A percentile compares a stretch with the other conserved stretches of the same genome.
Evolutionary conservation across 2,113 vertebrate species (phyloP).

Genomic region (Ictidomys tridecemlineatus): DNA sequence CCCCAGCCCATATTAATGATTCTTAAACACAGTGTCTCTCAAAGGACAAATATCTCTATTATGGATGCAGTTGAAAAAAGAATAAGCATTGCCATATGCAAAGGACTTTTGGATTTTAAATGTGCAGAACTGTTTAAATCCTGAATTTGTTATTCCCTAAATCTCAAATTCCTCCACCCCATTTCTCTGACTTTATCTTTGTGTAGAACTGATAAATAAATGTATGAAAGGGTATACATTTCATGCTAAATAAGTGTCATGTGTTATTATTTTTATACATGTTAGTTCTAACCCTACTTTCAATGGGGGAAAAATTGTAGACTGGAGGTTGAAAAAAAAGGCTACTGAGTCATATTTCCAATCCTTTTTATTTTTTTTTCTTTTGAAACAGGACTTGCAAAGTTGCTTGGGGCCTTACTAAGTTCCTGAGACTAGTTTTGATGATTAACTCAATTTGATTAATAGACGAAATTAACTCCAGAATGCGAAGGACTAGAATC

Average conservation of each 20-base stretch:
- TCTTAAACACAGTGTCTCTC: background rate
- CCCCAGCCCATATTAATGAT: background rate
- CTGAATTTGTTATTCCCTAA: background rate
- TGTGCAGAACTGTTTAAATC: background rate
- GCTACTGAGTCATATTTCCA: too few species aligned
- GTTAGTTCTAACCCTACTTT: conserved; percentile 22
- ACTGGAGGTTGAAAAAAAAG: background rate
- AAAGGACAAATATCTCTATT: background rate
- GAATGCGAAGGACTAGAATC: background rate
- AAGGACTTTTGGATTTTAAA: background rate
- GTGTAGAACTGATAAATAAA: background rate
- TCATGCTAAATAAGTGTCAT: background rate
- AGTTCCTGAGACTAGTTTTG: too few species aligned
- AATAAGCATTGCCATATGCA: background rate
- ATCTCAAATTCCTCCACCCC: background rate
- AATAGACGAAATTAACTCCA: background rate
- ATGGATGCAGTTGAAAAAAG: background rate
- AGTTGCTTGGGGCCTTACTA: too few species aligned
- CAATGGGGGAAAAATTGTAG: background rate
- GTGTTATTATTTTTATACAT: background rate
- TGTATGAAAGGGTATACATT: background rate
- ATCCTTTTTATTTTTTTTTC: too few species aligned
- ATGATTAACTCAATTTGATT: too few species aligned
- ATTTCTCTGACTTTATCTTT: background rate
- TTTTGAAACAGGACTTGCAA: too few species aligned